These are phyloP conservation scores for Cataglyphis hispanica DNA, from an alignment of 1,140 invertebrate genomes.

Conservation along the genomic window DNA sequence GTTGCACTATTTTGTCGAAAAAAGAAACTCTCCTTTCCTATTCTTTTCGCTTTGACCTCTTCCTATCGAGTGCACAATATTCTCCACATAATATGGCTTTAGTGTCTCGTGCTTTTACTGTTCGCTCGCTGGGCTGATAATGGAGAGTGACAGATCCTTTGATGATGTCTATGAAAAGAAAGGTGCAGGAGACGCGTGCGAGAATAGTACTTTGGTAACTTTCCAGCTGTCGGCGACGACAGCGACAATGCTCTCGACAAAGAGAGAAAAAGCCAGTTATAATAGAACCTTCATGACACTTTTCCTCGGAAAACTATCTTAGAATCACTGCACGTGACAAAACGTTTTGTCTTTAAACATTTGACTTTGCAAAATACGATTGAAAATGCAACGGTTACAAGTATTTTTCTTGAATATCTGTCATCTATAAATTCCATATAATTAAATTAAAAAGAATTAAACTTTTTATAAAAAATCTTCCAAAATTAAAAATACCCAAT, in stretches of 20 bases:
- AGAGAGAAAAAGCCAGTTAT: constrained; percentile 40
- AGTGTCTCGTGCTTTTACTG: constrained; percentile 72
- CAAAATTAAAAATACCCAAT: too few species aligned
- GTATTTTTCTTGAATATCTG: neutral
- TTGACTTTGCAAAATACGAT: neutral
- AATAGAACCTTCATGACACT: constrained; percentile 62
- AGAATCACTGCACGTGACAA: constrained; percentile 2
- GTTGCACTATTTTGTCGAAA: neutral
- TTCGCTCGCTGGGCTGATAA: constrained; percentile 69
- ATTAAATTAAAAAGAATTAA: neutral
- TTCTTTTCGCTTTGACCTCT: constrained; percentile 52
- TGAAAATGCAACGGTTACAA: neutral
- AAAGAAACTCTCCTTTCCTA: constrained; percentile 38
- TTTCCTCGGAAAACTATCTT: constrained; percentile 48
- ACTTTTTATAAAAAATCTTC: neutral
- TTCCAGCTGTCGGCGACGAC: constrained; percentile 62
- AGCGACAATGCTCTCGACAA: constrained; percentile 42
- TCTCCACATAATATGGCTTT: constrained; percentile 66
- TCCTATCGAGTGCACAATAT: constrained; percentile 57
- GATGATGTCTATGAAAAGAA: constrained; percentile 57
- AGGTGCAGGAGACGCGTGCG: constrained; percentile 36
- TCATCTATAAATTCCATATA: neutral
- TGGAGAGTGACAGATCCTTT: constrained; percentile 73
- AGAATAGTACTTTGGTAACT: constrained; percentile 63
- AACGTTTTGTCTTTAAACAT: neutral